Percentiles rank a stretch among this genome's conserved stretches.
phyloP scores from a whole-genome alignment of 2,797 vertebrate species.

The Melanotaenia boesemani region DNA sequence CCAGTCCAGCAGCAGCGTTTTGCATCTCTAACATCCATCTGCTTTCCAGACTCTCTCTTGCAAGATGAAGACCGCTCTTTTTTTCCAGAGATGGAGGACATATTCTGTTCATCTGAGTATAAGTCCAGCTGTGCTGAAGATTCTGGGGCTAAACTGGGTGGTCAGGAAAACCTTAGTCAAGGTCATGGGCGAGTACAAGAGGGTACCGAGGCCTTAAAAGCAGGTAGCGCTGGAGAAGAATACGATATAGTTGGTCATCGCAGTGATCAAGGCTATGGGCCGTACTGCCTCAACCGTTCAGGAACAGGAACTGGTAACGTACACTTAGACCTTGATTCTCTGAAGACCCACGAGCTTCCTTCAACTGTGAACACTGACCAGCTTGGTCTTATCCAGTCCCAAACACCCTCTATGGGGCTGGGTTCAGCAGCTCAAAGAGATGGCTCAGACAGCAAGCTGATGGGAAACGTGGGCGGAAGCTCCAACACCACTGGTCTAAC shows the following conservation, averaged over 20 bases:
- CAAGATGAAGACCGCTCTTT: slow-evolving; percentile 93
- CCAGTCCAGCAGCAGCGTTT: slow-evolving; percentile 85
- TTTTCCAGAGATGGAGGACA: slow-evolving; percentile 95
- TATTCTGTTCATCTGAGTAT: slow-evolving; percentile 92
- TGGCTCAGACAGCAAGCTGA: slow-evolving; percentile 76
- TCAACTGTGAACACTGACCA: slow-evolving; percentile 94
- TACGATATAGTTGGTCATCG: slow-evolving; percentile 86
- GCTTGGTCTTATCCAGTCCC: slow-evolving; percentile 90
- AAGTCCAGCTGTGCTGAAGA: slow-evolving; percentile 82
- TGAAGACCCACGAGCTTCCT: slow-evolving; percentile 88
- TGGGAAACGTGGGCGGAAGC: slow-evolving; percentile 65
- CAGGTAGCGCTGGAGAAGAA: slow-evolving; percentile 64
- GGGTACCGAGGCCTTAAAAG: slow-evolving; percentile 76
- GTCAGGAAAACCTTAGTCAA: slow-evolving; percentile 76
- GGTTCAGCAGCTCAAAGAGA: slow-evolving; percentile 69
- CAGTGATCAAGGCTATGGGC: slow-evolving; percentile 78
- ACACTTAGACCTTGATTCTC: slow-evolving; percentile 86
- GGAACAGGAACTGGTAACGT: slow-evolving; percentile 78
- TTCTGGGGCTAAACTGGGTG: slow-evolving; percentile 71
- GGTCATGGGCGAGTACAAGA: slow-evolving; percentile 74
- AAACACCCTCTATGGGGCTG: slow-evolving; percentile 72
- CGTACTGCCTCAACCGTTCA: slow-evolving; percentile 80
- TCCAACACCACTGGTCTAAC: slow-evolving; percentile 78
- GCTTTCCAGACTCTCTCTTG: slow-evolving; percentile 92
- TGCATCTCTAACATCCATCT: slow-evolving; percentile 90